Evolutionary conservation across 2,888 invertebrate genomes (phyloP).

Genomic region (Cantharis flavilabris): DNA sequence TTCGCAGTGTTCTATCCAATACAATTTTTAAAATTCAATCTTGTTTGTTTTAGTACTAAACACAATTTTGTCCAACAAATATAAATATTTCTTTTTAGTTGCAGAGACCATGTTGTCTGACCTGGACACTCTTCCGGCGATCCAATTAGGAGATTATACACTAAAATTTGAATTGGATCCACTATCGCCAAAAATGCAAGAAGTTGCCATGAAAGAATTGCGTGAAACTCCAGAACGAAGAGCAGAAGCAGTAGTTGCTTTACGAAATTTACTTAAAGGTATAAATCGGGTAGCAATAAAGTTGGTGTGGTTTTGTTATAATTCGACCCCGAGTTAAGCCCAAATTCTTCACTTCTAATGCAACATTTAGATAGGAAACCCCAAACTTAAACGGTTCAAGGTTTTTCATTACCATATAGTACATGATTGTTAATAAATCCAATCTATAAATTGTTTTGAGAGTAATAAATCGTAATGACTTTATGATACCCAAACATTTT

Average conservation of each 20-base stretch:
- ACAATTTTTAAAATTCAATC: too few species aligned
- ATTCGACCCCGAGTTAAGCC: too few species aligned
- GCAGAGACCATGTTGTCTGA: slow-evolving; percentile 76
- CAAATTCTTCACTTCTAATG: too few species aligned
- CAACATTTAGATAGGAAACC: too few species aligned
- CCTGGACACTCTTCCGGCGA: slow-evolving; percentile 66
- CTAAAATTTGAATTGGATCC: slow-evolving; percentile 74
- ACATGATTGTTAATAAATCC: neutral
- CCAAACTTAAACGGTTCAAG: neutral
- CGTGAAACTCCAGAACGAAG: slow-evolving; percentile 69
- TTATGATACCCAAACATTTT: neutral
- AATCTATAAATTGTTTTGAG: neutral
- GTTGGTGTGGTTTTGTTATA: too few species aligned
- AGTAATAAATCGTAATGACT: neutral
- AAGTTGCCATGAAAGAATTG: slow-evolving; percentile 70
- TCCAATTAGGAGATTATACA: slow-evolving; percentile 68
- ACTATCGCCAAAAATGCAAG: slow-evolving; percentile 64
- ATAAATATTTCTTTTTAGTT: slow-evolving; percentile 57
- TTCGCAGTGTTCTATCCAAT: too few species aligned
- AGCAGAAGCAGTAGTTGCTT: slow-evolving; percentile 61
- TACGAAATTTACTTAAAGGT: slow-evolving; percentile 69
- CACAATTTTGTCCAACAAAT: too few species aligned
- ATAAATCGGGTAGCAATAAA: slow-evolving; percentile 3
- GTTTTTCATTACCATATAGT: neutral
- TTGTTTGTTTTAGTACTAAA: too few species aligned